Evolutionary conservation across 2,113 vertebrate genomes (phyloP).

Genomic region (Paedocypris sp.): DNA sequence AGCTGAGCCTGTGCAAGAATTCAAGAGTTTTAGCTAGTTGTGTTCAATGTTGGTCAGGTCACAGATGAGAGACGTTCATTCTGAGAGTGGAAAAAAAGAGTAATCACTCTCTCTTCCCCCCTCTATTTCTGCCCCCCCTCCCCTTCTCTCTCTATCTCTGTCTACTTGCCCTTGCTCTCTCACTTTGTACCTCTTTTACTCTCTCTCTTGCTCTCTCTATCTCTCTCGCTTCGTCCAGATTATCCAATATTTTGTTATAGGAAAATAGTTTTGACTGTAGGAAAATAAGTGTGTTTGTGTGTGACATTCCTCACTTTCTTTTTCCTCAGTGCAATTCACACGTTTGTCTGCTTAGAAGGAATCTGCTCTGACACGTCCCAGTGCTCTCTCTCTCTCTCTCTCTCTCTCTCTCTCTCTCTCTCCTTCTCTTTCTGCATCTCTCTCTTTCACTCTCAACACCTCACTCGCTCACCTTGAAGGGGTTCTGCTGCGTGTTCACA

Average conservation of each 20-base stretch:
- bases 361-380: slow-evolving; percentile 7
- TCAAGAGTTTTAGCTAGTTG: slow-evolving; percentile 79
- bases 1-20: slow-evolving; percentile 81
- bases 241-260: too few relatives aligned
- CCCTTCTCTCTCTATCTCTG: slow-evolving; percentile 29
- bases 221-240: too few relatives aligned
- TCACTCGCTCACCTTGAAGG: slow-evolving; percentile 4
- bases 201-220: too few relatives aligned
- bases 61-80: slow-evolving; percentile 73
- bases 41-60: slow-evolving; percentile 84
- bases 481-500: too few relatives aligned
- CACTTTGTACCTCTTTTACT: too few relatives aligned
- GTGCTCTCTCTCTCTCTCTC: neutral
- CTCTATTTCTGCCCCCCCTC: slow-evolving; percentile 41
- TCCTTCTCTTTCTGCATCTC: too few relatives aligned
- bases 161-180: too few relatives aligned
- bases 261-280: too few relatives aligned
- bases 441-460: neutral
- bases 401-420: too few relatives aligned
- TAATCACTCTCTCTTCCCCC: too few relatives aligned
- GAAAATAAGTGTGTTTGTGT: neutral
- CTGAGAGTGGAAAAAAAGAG: slow-evolving; percentile 86
- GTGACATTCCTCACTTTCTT: neutral
- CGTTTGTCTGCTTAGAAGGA: neutral
- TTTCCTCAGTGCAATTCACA: neutral